Evolutionary conservation across 1,140 invertebrate species (phyloP).

Genomic region (Cotesia chilonis): DNA sequence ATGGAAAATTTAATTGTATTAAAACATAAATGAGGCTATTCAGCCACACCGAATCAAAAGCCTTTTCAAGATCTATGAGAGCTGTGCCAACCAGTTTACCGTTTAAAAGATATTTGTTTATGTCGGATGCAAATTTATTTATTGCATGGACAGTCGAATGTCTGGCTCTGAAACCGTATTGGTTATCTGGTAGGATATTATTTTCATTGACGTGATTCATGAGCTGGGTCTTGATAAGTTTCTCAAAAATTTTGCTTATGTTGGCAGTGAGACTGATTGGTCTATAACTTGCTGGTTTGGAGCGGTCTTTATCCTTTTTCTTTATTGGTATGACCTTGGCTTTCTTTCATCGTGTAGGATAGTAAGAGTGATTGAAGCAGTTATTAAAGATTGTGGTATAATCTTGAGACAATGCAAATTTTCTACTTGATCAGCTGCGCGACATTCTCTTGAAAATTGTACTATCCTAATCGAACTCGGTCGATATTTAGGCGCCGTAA

Average conservation of each 20-base stretch:
- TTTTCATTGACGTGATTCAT: not conserved
- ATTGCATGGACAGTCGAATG: conserved; percentile 15
- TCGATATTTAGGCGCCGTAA: no score
- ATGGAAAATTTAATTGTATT: conserved; percentile 28
- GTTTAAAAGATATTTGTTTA: not conserved
- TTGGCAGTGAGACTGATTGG: conserved; percentile 43
- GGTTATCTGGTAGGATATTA: conserved; percentile 14
- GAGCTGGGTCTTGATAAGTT: not conserved
- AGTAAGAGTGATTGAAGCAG: conserved; percentile 36
- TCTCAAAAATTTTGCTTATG: conserved; percentile 38
- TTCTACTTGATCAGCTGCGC: no score
- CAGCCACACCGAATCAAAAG: conserved; percentile 17
- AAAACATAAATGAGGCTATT: conserved; percentile 41
- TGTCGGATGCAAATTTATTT: conserved; percentile 3
- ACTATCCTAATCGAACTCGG: no score
- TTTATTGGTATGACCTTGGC: conserved; percentile 42
- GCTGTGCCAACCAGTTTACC: conserved; percentile 6
- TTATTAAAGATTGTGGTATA: conserved; percentile 35
- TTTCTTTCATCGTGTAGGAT: conserved; percentile 41
- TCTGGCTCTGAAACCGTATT: conserved; percentile 9
- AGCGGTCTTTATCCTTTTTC: conserved; percentile 41
- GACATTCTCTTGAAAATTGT: no score
- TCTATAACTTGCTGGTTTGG: conserved; percentile 36
- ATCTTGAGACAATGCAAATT: no score
- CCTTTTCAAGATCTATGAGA: conserved; percentile 17